Conservation (phyloP, 2,888 invertebrate genomes). For the Dicranocentrus wangi region DNA sequence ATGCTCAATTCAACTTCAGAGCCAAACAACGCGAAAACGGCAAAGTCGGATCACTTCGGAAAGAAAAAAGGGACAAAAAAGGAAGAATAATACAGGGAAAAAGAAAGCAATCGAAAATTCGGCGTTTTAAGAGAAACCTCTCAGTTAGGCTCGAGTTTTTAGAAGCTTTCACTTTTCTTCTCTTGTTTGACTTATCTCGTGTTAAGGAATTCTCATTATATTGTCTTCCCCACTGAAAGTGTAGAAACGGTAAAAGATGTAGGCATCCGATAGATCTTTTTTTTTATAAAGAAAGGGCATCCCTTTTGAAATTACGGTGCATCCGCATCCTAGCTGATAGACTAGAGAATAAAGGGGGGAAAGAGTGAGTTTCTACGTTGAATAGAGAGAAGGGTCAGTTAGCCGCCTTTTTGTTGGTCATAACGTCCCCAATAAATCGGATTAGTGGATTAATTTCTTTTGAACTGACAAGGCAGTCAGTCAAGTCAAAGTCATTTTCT, state of each 20-base stretch:
- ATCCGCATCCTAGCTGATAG: neutral
- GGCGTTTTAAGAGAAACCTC: neutral
- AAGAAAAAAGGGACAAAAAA: slow-evolving; percentile 18
- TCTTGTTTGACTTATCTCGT: slow-evolving; percentile 31
- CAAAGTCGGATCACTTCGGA: slow-evolving; percentile 48
- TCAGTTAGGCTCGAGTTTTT: neutral
- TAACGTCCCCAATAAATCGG: slow-evolving; percentile 46
- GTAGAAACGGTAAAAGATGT: neutral
- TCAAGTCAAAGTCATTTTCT: slow-evolving; percentile 27
- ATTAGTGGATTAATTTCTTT: slow-evolving; percentile 44
- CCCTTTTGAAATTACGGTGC: neutral
- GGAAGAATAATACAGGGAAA: slow-evolving; percentile 5
- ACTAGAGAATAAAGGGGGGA: neutral
- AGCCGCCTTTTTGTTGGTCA: neutral
- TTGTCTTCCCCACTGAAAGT: neutral
- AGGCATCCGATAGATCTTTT: neutral
- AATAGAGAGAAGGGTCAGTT: neutral
- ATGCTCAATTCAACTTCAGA: too few relatives aligned
- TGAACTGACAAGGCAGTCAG: slow-evolving; percentile 7
- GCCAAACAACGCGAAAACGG: slow-evolving; percentile 24
- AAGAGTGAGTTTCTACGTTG: neutral
- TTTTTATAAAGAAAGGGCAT: neutral
- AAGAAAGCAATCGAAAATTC: slow-evolving; percentile 9
- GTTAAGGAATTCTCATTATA: slow-evolving; percentile 13
- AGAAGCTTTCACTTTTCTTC: slow-evolving; percentile 21